These are phyloP conservation scores for Fregetta grallaria DNA, from an alignment of 2,113 vertebrate genomes.

Conservation along the genomic window DNA sequence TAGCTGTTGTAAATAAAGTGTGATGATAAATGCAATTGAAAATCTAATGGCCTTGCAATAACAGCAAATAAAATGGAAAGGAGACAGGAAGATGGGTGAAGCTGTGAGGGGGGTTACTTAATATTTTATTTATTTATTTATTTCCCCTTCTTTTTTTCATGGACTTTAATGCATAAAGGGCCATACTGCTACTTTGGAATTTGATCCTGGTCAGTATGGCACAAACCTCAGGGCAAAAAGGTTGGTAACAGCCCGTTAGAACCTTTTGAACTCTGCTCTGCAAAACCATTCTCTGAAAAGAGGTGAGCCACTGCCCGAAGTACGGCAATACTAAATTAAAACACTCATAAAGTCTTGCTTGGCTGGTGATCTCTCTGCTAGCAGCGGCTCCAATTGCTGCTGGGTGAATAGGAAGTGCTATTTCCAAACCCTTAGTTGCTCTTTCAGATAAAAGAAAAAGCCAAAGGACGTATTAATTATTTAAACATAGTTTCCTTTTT, in stretches of 20 bases:
- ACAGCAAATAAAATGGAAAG: neutral
- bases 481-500: neutral
- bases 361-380: neutral
- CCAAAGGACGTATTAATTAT: neutral
- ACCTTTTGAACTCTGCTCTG: constrained; percentile 68
- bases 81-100: neutral
- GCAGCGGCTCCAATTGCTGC: neutral
- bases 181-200: neutral
- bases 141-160: neutral
- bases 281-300: constrained; percentile 49
- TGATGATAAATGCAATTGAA: neutral
- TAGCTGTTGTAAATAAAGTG: neutral
- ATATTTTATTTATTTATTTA: neutral
- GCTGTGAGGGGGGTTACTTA: neutral
- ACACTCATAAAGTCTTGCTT: neutral
- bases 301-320: neutral
- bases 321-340: neutral
- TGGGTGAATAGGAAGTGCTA: neutral
- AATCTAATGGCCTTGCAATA: neutral
- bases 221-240: constrained; percentile 27
- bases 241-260: neutral
- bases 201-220: constrained; percentile 1
- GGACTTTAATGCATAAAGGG: constrained; percentile 4
- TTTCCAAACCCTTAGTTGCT: constrained; percentile 20
- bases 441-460: neutral